These are phyloP conservation scores for Drosophila phalerata DNA, from an alignment of 2,888 invertebrate genomes.

Conservation along the genomic window DNA sequence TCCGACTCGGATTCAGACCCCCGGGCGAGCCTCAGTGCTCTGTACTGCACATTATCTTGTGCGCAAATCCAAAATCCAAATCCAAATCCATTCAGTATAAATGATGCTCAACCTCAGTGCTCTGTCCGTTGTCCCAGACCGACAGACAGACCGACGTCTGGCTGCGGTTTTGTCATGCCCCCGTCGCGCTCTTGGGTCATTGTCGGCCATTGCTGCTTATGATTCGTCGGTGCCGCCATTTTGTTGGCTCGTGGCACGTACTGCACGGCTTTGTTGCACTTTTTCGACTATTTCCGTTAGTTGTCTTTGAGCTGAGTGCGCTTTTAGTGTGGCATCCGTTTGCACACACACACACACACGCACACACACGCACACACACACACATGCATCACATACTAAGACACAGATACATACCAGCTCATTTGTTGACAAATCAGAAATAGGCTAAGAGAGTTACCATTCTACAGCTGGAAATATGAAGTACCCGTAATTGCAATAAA, in stretches of 20 bases:
- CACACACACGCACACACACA: conserved; percentile 28
- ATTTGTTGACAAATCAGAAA: conserved; percentile 56
- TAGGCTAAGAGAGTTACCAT: conserved; percentile 22
- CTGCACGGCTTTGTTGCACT: conserved; percentile 57
- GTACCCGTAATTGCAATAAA: conserved; percentile 49
- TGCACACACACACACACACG: conserved; percentile 27
- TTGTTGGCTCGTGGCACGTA: conserved; percentile 73
- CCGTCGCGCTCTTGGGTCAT: conserved; percentile 62
- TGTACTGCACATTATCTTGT: conserved; percentile 63
- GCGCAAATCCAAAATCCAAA: conserved; percentile 77
- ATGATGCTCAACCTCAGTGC: conserved; percentile 54
- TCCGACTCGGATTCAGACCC: conserved; percentile 17
- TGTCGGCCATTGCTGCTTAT: conserved; percentile 71
- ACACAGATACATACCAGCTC: neutral
- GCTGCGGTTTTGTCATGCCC: conserved; percentile 63
- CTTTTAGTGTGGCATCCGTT: conserved; percentile 82
- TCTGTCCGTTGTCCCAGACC: conserved; percentile 1
- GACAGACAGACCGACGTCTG: conserved; percentile 47
- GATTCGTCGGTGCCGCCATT: conserved; percentile 75
- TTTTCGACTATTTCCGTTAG: conserved; percentile 74
- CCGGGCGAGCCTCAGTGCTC: conserved; percentile 14
- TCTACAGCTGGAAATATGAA: conserved; percentile 43
- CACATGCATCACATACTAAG: conserved; percentile 8
- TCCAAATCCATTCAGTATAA: conserved; percentile 81
- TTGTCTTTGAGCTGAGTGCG: conserved; percentile 82